Percentiles rank a stretch among this genome's conserved stretches.
These are phyloP conservation scores for Cichlasoma orientale DNA, from an alignment of 2,797 vertebrate species.

Conservation along the genomic window DNA sequence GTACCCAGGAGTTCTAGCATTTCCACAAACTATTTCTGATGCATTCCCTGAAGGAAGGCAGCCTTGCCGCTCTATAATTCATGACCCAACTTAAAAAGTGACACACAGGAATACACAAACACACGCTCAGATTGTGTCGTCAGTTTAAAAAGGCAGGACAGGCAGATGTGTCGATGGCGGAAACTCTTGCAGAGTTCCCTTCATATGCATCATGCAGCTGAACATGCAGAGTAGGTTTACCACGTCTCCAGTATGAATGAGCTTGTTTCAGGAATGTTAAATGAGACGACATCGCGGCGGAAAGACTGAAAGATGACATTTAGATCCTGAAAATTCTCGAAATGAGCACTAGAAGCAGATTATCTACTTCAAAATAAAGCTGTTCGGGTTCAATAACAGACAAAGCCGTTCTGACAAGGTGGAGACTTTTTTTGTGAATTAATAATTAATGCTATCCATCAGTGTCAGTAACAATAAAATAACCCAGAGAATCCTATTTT, in stretches of 20 bases:
- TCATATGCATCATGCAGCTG: neutral
- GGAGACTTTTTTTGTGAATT: constrained; percentile 4
- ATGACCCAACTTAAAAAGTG: constrained; percentile 38
- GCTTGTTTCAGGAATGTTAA: neutral
- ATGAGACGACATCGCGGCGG: neutral
- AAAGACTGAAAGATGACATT: neutral
- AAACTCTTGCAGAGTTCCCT: neutral
- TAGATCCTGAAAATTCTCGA: neutral
- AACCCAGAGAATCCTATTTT: constrained; percentile 8
- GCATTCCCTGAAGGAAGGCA: constrained; percentile 42
- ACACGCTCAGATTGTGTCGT: neutral
- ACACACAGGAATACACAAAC: constrained; percentile 19
- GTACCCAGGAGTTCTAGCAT: constrained; percentile 18
- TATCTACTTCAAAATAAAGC: neutral
- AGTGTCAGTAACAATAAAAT: constrained; percentile 11
- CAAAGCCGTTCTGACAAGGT: neutral
- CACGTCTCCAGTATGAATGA: neutral
- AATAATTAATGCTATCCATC: constrained; percentile 25
- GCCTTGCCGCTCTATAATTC: constrained; percentile 56
- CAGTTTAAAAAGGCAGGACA: neutral
- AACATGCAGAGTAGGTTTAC: neutral
- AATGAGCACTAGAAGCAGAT: neutral
- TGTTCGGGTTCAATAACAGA: constrained; percentile 6
- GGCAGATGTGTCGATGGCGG: neutral
- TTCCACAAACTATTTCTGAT: constrained; percentile 51